Evolutionary conservation across 2,113 vertebrate genomes (phyloP).

Genomic region (Poeciliopsis turrubarensis): DNA sequence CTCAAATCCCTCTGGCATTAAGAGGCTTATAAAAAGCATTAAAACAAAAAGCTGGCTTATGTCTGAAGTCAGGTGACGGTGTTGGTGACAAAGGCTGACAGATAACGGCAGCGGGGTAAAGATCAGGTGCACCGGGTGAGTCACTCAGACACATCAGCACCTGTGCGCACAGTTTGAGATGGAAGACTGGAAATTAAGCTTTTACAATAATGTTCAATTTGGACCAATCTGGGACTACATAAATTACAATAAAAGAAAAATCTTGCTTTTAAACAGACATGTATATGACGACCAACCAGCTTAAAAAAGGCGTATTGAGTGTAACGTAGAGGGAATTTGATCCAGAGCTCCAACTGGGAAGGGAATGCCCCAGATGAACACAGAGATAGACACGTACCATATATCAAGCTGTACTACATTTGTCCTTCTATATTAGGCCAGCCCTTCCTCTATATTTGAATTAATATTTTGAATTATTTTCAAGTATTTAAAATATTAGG

Average conservation of each 20-base stretch:
- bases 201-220: not conserved
- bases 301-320: conserved; percentile 42
- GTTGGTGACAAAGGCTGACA: conserved; percentile 31
- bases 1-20: conserved; percentile 21
- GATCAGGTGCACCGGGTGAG: conserved; percentile 52
- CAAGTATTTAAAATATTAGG: not conserved
- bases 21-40: conserved; percentile 13
- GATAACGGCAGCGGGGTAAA: conserved; percentile 21
- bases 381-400: conserved; percentile 40
- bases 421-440: conserved; percentile 59
- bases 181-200: no score
- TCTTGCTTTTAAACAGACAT: not conserved
- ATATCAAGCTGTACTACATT: conserved; percentile 59
- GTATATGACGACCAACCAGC: conserved; percentile 1
- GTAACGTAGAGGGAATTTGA: conserved; percentile 52
- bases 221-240: not conserved
- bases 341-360: conserved; percentile 53
- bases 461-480: conserved; percentile 14
- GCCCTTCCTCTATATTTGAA: conserved; percentile 20
- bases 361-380: conserved; percentile 66
- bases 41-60: conserved; percentile 12
- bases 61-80: conserved; percentile 18
- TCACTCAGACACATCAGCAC: conserved; percentile 43
- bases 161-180: not conserved
- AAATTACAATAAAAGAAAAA: not conserved